These are phyloP conservation scores for Agonopterix heracliana DNA, from an alignment of 2,888 invertebrate species.

Conservation along the genomic window DNA sequence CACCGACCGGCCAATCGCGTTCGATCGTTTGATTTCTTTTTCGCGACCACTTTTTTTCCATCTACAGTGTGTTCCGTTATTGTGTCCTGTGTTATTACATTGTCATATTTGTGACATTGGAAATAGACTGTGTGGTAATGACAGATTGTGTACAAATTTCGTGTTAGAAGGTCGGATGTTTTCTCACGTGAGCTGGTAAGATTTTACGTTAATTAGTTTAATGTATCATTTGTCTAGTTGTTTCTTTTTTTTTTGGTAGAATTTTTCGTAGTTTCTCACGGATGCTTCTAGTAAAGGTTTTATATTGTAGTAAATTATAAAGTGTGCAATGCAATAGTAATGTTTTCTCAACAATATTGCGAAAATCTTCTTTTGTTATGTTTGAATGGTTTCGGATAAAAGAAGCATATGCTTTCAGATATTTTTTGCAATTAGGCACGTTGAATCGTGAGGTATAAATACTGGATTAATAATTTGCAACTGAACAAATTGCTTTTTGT, in stretches of 20 bases:
- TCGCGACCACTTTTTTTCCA: conserved; percentile 53
- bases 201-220: conserved; percentile 37
- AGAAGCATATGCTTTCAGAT: not conserved
- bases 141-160: conserved; percentile 18
- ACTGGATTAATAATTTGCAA: too few species aligned
- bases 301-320: not conserved
- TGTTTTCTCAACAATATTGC: conserved; percentile 3
- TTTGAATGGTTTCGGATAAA: too few species aligned
- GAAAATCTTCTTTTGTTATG: not conserved
- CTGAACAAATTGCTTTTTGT: too few species aligned
- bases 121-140: conserved; percentile 11
- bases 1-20: conserved; percentile 57
- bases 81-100: conserved; percentile 40
- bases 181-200: conserved; percentile 59
- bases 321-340: not conserved
- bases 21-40: conserved; percentile 62
- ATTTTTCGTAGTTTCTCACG: conserved; percentile 21
- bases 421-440: not conserved
- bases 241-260: conserved; percentile 15
- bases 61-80: conserved; percentile 55
- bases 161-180: conserved; percentile 52
- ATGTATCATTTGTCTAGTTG: conserved; percentile 33
- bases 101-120: conserved; percentile 55
- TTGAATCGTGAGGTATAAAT: too few species aligned
- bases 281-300: conserved; percentile 10